Evolutionary conservation across 2,113 vertebrate species (phyloP), one percentile per base, ranked within the genome.

Genomic region (Sciurus niger): DNA sequence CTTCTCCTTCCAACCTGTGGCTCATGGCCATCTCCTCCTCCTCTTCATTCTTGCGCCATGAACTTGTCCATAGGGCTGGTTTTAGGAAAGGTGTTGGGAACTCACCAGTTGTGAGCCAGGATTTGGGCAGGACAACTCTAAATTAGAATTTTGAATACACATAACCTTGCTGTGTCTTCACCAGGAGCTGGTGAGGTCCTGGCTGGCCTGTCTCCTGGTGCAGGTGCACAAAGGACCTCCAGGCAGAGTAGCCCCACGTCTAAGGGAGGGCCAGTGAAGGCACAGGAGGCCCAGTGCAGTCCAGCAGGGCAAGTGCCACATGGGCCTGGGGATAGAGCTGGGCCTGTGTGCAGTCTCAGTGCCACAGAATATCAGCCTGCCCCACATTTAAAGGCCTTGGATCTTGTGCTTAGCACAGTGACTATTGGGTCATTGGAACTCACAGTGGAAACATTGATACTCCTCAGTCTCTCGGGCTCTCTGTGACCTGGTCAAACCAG

Each of bases 341-440:
- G 40, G 5, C 65, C 40, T 60, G 1, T 51, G 48, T 32, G 11
- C 24, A 37, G 2, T 30, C 80, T 78, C 77, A 68, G 91, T 17
- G 6, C 32, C 79, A 34, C 0, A 4, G 7, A 68, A 11, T 16
- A 2, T 40, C 6, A 8, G 8, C 13, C 9, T 37, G 16, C 30
- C 34, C 37, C n/a, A 55, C 32, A 7, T 3, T 25, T 4, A 3
- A 20, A 88, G 70, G 30, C 84, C 92, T 28, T 58, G 16, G 28
- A 53, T 63, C 22, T 48, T 68, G 73, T 7, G 18, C 40, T 86
- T 2, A 6, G 30, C 30, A 20, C 58, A 1, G 37, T 34, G 78
- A 37, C 63, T 20, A 0, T 13, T 1, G 6, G 6, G 53, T 72
- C 40, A 58, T 74, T 22, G 12, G 51, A 30, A 72, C 30, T 73